Conservation (phyloP, 2,113 vertebrate species). For the Varanus komodoensis region DNA sequence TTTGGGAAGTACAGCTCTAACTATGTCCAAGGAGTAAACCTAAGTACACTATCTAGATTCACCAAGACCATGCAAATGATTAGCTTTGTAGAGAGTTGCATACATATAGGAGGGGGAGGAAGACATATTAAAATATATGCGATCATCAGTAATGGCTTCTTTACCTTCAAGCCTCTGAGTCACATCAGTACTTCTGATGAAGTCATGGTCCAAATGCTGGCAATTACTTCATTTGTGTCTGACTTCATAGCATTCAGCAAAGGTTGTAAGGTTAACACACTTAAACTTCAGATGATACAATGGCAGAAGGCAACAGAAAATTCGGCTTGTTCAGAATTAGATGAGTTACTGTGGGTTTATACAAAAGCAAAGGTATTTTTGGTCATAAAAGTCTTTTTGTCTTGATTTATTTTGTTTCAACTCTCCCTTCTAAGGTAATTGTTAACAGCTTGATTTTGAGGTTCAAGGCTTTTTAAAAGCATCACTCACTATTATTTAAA, state of each 20-base stretch:
- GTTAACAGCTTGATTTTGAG: conserved; percentile 52
- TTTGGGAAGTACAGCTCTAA: background rate
- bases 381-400: conserved; percentile 47
- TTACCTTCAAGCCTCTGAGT: conserved; percentile 23
- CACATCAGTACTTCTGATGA: conserved; percentile 48
- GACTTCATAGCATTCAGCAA: conserved; percentile 54
- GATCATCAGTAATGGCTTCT: conserved; percentile 1
- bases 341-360: conserved; percentile 36
- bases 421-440: conserved; percentile 47
- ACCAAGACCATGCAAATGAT: background rate
- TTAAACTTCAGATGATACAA: conserved; percentile 36
- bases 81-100: background rate
- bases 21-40: too few species aligned
- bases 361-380: conserved; percentile 5
- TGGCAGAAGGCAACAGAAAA: conserved; percentile 27
- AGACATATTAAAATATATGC: background rate
- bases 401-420: conserved; percentile 47
- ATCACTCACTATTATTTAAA: conserved; percentile 42
- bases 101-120: background rate
- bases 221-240: conserved; percentile 60
- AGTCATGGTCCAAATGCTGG: conserved; percentile 55
- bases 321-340: conserved; percentile 13
- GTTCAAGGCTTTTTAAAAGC: conserved; percentile 33
- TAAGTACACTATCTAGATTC: background rate
- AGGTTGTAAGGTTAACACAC: conserved; percentile 46